A percentile compares a stretch with the other conserved stretches of the same genome.
These are phyloP conservation scores for Panthera tigris DNA, from an alignment of 2,113 vertebrate species.

Conservation along the genomic window DNA sequence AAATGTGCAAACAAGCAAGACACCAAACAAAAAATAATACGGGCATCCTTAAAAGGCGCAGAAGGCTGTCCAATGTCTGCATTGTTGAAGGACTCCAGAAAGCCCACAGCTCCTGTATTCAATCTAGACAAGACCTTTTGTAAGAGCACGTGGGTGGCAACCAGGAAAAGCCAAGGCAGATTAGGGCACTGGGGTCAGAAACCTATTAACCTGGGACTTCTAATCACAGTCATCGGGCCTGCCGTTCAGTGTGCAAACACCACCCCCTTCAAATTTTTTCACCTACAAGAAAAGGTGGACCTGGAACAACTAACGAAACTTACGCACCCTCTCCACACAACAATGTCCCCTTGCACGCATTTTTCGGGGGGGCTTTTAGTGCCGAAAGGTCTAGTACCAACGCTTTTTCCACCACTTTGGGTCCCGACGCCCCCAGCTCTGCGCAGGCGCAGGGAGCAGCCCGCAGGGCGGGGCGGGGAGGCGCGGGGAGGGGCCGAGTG, in stretches of 20 bases:
- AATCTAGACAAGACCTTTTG: neutral
- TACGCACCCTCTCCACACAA: neutral
- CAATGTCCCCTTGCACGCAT: rapidly evolving
- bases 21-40: neutral
- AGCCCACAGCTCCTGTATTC: neutral
- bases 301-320: neutral
- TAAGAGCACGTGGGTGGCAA: too few relatives aligned
- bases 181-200: neutral
- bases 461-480: rapidly evolving
- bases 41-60: neutral
- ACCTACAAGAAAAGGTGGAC: neutral
- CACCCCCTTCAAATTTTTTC: neutral
- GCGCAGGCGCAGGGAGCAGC: neutral
- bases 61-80: neutral
- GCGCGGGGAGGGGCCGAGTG: neutral
- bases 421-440: rapidly evolving
- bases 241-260: neutral
- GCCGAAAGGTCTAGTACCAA: rapidly evolving
- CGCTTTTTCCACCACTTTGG: rapidly evolving
- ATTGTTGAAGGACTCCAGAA: neutral
- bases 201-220: neutral
- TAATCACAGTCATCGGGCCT: neutral
- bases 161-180: neutral
- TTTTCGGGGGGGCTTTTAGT: rapidly evolving
- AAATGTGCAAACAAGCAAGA: neutral